A percentile compares a stretch with the other conserved stretches of the same genome.
Evolutionary conservation across 2,888 invertebrate species (phyloP).

Genomic region (Heliconius cydno): DNA sequence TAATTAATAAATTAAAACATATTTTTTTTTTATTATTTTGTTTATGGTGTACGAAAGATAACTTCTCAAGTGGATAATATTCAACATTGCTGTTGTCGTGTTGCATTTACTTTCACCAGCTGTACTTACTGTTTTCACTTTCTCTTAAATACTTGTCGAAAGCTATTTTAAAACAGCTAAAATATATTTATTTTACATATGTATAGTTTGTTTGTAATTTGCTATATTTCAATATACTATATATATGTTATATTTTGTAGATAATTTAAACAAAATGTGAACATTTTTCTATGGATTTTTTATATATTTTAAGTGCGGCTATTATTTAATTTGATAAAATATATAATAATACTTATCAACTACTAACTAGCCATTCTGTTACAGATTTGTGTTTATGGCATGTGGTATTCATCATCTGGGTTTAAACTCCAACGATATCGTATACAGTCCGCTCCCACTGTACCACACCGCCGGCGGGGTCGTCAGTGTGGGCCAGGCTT

Average conservation of each 20-base stretch:
- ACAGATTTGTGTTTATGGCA: slow-evolving; percentile 90
- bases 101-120: slow-evolving; percentile 39
- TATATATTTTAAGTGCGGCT: too few species aligned
- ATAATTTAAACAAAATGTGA: too few species aligned
- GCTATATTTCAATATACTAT: background rate
- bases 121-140: slow-evolving; percentile 36
- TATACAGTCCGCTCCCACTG: slow-evolving; percentile 96
- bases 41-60: background rate
- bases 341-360: background rate
- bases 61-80: background rate
- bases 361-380: slow-evolving; percentile 25
- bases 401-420: slow-evolving; percentile 87
- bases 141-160: slow-evolving; percentile 31
- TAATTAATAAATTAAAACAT: too few species aligned
- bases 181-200: background rate
- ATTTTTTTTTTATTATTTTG: background rate
- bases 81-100: slow-evolving; percentile 21
- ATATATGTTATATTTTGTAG: background rate
- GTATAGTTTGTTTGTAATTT: background rate
- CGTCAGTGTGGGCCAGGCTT: slow-evolving; percentile 91
- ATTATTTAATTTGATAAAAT: background rate
- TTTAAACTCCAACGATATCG: slow-evolving; percentile 87
- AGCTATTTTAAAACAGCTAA: background rate
- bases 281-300: too few species aligned
- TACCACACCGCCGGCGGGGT: slow-evolving; percentile 98